A percentile compares a stretch with the other conserved stretches of the same genome.
phyloP scores from a whole-genome alignment of 1,140 invertebrate species.

The Zaprionus gabonicus region DNA sequence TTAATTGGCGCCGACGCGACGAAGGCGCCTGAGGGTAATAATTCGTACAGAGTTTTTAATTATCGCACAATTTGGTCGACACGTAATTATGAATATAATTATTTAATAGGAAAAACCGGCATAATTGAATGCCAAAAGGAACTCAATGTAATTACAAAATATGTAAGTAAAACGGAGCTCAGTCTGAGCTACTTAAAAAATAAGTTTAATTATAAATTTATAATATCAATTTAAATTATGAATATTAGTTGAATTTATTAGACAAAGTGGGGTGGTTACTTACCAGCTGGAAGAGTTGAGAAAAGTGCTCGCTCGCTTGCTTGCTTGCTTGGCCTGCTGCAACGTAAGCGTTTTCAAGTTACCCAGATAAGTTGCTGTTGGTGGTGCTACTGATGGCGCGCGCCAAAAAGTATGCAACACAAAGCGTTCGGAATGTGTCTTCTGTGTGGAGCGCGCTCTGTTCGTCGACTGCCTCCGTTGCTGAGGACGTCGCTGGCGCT shows the following conservation, averaged over 20 bases:
- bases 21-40: background rate
- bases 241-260: conserved; percentile 5
- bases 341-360: conserved; percentile 2
- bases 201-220: conserved; percentile 1
- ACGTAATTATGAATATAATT: conserved; percentile 5
- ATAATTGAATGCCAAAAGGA: background rate
- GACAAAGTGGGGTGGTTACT: conserved; percentile 19
- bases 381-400: conserved; percentile 32
- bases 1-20: conserved; percentile 6
- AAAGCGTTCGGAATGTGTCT: conserved; percentile 52
- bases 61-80: background rate
- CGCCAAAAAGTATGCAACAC: conserved; percentile 77
- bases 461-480: conserved; percentile 53
- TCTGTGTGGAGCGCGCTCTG: conserved; percentile 34
- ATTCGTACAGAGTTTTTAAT: conserved; percentile 4
- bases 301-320: conserved; percentile 46
- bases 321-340: background rate
- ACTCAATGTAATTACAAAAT: too few species aligned
- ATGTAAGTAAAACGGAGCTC: background rate
- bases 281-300: conserved; percentile 68
- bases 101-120: background rate
- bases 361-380: background rate
- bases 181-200: background rate
- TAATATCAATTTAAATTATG: background rate
- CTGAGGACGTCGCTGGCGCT: conserved; percentile 43